Evolutionary conservation across 2,888 invertebrate genomes (phyloP).

Genomic region (Epinotia bilunana): DNA sequence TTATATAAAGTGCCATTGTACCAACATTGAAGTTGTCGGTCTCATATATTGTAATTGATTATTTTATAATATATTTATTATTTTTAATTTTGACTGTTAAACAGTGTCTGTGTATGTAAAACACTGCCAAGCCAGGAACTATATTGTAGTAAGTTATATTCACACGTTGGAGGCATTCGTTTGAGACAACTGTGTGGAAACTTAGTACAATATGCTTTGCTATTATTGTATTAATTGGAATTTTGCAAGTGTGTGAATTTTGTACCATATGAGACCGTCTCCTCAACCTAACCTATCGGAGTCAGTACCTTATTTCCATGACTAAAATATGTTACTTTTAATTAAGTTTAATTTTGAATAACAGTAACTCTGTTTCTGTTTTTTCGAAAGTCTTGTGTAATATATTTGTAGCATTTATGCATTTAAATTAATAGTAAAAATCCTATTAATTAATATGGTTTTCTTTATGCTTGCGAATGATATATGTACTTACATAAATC

Average conservation of each 20-base stretch:
- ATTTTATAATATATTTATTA: no score
- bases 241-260: background rate
- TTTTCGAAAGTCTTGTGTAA: slow-evolving; percentile 41
- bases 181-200: background rate
- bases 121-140: background rate
- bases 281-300: slow-evolving; percentile 20
- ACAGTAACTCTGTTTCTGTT: slow-evolving; percentile 37
- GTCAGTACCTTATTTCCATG: slow-evolving; percentile 41
- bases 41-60: slow-evolving; percentile 11
- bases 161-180: background rate
- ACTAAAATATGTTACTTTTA: slow-evolving; percentile 36
- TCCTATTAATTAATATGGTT: slow-evolving; percentile 38
- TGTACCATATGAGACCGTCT: slow-evolving; percentile 19
- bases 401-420: slow-evolving; percentile 46
- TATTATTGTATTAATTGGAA: slow-evolving; percentile 1
- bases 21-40: slow-evolving; percentile 19
- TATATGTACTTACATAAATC: background rate
- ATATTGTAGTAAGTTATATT: slow-evolving; percentile 17
- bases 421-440: slow-evolving; percentile 45
- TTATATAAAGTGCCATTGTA: slow-evolving; percentile 43
- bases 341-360: slow-evolving; percentile 36
- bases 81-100: background rate
- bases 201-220: slow-evolving; percentile 4
- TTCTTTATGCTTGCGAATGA: slow-evolving; percentile 24
- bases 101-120: background rate